phyloP scores from a whole-genome alignment of 2,888 invertebrate genomes.

The Terebella lapidaria region DNA sequence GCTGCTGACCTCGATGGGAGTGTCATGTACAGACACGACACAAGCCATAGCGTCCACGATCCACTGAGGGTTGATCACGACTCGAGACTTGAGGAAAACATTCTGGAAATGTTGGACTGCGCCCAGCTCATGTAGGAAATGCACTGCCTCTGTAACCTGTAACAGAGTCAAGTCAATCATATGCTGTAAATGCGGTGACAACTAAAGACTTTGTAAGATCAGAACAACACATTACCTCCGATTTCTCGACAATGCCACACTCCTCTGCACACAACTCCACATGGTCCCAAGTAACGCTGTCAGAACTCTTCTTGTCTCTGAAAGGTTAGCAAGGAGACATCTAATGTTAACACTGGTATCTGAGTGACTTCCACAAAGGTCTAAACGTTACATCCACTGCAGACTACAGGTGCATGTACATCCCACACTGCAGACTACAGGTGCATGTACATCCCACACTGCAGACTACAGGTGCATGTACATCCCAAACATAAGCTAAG shows the following conservation, averaged over 20 bases:
- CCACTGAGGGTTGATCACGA: slow-evolving; percentile 53
- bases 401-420: too few species aligned
- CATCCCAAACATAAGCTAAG: too few species aligned
- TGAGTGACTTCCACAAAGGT: too few species aligned
- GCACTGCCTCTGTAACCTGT: slow-evolving; percentile 43
- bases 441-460: too few species aligned
- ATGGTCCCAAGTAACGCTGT: slow-evolving; percentile 13
- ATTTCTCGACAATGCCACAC: slow-evolving; percentile 20
- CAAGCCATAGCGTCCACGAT: slow-evolving; percentile 54
- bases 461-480: too few species aligned
- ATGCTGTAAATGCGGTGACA: too few species aligned
- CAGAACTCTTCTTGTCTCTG: slow-evolving; percentile 4
- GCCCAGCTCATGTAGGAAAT: slow-evolving; percentile 51
- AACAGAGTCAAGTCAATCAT: not conserved
- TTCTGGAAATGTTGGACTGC: slow-evolving; percentile 51
- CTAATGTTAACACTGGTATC: too few species aligned
- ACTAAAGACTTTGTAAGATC: too few species aligned
- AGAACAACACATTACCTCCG: too few species aligned
- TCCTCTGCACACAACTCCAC: slow-evolving; percentile 18
- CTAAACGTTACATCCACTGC: too few species aligned
- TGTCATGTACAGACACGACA: slow-evolving; percentile 48
- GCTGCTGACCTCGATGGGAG: slow-evolving; percentile 36
- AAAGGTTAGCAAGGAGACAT: too few species aligned
- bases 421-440: too few species aligned
- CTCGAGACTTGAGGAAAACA: slow-evolving; percentile 38